Evolutionary conservation across 2,888 invertebrate species (phyloP), one percentile per base, ranked within the genome.

Genomic region (Oscheius sp.): DNA sequence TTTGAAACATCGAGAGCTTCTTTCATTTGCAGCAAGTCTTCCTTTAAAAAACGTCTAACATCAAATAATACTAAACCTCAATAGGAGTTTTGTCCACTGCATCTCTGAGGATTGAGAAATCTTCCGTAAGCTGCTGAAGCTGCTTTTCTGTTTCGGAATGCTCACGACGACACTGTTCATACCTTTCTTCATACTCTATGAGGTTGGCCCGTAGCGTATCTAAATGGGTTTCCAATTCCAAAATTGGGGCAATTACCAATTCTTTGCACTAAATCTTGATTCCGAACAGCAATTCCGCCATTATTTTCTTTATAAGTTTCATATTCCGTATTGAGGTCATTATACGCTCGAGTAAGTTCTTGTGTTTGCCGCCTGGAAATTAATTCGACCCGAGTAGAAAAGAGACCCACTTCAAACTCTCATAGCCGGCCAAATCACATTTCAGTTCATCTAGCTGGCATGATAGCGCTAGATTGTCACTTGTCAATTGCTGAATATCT

Each of bases 151-250:
- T 81, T 50, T 82, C 78, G 17, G 65, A 34, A 45, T 82, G 78
- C 29, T 83, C 84, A 6, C 72, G 55, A 27, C 79, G 82, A 65
- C 82, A 82, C 45, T 74, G 15, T 57, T 84, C 84, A 50, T 83
- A 83, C 37, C 80, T 67, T 69, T 81, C 82, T 65, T 84, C 82
- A 48, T 82, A 83, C 63, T 84, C 83, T 8, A 82, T 79, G 25
- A 84, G 68, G 46, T 76, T 79, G 33, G 82, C 78, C 39, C 79
- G 79, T 52, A 83, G 66, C 6, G 74, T 65, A 17, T 82, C 83
- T 77, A 48, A 27, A 74, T 73, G 10, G 8, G 29, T n/a, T 6
- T 37, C 6, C 37, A 10, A 10, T 2, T 10, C 34, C 5, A 3
- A n/a, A 31, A n/a, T n/a, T 37, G 15, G 6, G 25, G 10, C 12